Percentiles rank a stretch among this genome's conserved stretches.
phyloP scores from a whole-genome alignment of 53 echinoderm and acorn worm species.

The Arbacia lixula region DNA sequence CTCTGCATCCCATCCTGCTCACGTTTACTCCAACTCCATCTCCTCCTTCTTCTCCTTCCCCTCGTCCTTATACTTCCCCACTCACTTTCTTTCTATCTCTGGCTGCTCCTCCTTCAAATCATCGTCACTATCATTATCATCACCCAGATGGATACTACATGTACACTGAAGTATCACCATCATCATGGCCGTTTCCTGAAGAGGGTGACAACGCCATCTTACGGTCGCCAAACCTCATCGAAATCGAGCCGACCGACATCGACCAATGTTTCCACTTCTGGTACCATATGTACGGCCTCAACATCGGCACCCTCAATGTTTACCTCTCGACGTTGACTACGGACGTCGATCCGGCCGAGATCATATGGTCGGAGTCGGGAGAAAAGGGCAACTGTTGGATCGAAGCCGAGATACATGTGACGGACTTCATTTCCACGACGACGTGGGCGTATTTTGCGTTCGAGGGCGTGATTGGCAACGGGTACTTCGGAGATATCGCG shows the following conservation, averaged over 20 bases:
- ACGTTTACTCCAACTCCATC: too few species aligned
- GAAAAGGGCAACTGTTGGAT: conserved; percentile 30
- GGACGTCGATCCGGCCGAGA: neutral
- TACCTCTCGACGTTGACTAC: conserved; percentile 9
- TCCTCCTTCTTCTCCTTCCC: too few species aligned
- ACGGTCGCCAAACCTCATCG: conserved; percentile 4
- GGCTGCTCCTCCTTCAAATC: too few species aligned
- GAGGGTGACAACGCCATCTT: conserved; percentile 21
- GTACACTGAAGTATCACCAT: conserved; percentile 8
- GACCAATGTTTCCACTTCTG: conserved; percentile 21
- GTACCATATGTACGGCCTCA: conserved; percentile 36
- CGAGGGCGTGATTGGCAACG: conserved; percentile 72
- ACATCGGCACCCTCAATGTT: conserved; percentile 28
- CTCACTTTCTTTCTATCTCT: too few species aligned
- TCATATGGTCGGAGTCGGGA: conserved; percentile 18
- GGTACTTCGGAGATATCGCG: conserved; percentile 77
- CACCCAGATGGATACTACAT: conserved; percentile 27
- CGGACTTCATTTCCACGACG: conserved; percentile 40
- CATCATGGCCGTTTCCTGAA: neutral
- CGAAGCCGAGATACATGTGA: conserved; percentile 23
- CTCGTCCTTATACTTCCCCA: too few species aligned
- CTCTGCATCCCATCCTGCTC: too few species aligned
- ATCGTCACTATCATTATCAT: too few species aligned
- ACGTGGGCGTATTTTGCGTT: conserved; percentile 63
- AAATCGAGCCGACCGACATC: neutral